Percentiles rank a stretch among this genome's conserved stretches.
Evolutionary conservation across 2,113 vertebrate species (phyloP).

Genomic region (Corythoichthys haematopterus): DNA sequence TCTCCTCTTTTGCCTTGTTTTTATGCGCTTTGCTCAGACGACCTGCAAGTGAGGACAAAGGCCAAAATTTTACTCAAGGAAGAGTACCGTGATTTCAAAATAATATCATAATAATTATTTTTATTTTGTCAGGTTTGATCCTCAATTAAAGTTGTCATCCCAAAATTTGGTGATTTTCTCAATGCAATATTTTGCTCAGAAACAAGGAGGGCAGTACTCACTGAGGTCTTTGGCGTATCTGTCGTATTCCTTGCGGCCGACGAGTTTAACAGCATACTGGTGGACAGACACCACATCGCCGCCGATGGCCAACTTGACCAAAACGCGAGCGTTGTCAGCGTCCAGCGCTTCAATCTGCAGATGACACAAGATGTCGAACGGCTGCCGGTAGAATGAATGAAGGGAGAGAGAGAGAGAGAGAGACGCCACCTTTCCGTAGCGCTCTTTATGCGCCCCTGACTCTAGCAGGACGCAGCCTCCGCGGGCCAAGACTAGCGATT

Average conservation of each 20-base stretch:
- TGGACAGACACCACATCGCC: constrained; percentile 76
- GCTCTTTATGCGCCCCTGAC: constrained; percentile 79
- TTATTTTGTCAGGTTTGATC: too few species aligned
- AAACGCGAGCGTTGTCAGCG: constrained; percentile 81
- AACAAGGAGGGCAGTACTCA: constrained; percentile 53
- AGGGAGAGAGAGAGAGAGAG: too few species aligned
- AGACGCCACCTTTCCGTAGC: constrained; percentile 80
- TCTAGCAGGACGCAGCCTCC: constrained; percentile 75
- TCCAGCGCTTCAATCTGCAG: constrained; percentile 83
- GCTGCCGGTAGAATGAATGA: background rate
- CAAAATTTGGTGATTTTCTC: too few species aligned
- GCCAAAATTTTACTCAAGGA: too few species aligned
- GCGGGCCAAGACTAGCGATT: constrained; percentile 67
- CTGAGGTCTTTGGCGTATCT: constrained; percentile 75
- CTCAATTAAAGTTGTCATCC: too few species aligned
- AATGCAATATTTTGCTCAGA: too few species aligned
- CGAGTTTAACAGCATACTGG: constrained; percentile 75
- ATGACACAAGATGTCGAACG: background rate
- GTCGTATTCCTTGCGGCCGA: constrained; percentile 77
- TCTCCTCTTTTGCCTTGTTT: constrained; percentile 62
- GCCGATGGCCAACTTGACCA: constrained; percentile 80
- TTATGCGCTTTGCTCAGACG: constrained; percentile 76
- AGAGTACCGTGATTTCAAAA: too few species aligned
- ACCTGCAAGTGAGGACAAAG: constrained; percentile 43
- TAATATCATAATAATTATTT: too few species aligned